phyloP scores from a whole-genome alignment of 2,797 vertebrate genomes.

The Poeciliopsis infans region DNA sequence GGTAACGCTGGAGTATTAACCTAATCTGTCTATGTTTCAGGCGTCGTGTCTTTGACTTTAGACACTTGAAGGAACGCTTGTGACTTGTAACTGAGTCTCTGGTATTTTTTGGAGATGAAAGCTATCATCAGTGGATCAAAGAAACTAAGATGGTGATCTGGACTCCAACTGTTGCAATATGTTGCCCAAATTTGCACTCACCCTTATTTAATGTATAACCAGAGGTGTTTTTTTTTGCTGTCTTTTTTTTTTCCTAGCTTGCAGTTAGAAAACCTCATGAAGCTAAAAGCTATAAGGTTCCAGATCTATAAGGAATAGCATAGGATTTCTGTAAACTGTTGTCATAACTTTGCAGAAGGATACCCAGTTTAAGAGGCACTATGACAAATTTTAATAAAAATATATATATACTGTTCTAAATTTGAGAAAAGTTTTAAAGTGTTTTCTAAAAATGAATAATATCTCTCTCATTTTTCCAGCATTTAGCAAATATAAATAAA shows the following conservation, averaged over 20 bases:
- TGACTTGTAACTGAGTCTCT: constrained; percentile 63
- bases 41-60: constrained; percentile 31
- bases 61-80: constrained; percentile 34
- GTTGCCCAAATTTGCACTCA: constrained; percentile 36
- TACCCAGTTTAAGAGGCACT: background rate
- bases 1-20: constrained; percentile 11
- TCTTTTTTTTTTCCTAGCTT: constrained; percentile 7
- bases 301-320: background rate
- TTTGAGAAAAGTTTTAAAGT: too few relatives aligned
- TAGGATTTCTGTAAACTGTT: background rate
- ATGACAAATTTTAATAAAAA: background rate
- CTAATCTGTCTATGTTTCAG: constrained; percentile 18
- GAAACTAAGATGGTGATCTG: constrained; percentile 48
- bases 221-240: background rate
- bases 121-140: constrained; percentile 64
- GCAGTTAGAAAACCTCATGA: constrained; percentile 45
- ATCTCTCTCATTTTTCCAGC: background rate
- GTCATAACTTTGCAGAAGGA: background rate
- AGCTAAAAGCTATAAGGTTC: background rate
- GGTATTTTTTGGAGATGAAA: constrained; percentile 65
- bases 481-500: background rate
- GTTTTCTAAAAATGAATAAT: background rate
- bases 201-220: constrained; percentile 37
- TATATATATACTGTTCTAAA: too few relatives aligned
- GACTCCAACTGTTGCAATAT: constrained; percentile 37